These are phyloP conservation scores for Steinernema hermaphroditum DNA, from an alignment of 2,888 invertebrate species.

Conservation along the genomic window DNA sequence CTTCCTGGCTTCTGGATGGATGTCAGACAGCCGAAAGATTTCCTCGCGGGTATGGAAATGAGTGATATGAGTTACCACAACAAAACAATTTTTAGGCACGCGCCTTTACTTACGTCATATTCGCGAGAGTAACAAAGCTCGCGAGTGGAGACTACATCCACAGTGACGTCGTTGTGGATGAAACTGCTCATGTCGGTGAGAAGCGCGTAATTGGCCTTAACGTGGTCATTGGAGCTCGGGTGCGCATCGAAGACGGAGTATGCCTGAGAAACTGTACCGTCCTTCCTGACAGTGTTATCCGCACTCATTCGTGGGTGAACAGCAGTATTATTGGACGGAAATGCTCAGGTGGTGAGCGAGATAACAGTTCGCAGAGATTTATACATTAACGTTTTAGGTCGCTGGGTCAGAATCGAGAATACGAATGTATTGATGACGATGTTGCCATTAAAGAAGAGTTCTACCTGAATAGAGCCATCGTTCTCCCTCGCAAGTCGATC, in stretches of 20 bases:
- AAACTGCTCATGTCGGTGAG: conserved; percentile 85
- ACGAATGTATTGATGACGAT: conserved; percentile 96
- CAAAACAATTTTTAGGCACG: not conserved
- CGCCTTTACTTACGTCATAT: not conserved
- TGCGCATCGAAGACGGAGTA: conserved; percentile 88
- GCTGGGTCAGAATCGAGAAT: conserved; percentile 97
- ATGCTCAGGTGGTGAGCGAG: conserved; percentile 77
- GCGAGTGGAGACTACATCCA: not conserved
- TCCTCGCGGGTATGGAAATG: conserved; percentile 73
- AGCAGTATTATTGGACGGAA: conserved; percentile 92
- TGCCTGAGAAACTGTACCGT: conserved; percentile 93
- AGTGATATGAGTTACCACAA: not conserved
- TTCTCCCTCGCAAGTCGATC: conserved; percentile 93
- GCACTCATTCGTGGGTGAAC: conserved; percentile 68
- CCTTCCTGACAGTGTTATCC: conserved; percentile 66
- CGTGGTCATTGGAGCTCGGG: conserved; percentile 91
- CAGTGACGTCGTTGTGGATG: conserved; percentile 72
- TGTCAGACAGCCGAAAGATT: conserved; percentile 98
- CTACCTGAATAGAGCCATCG: conserved; percentile 95
- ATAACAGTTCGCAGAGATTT: not conserved
- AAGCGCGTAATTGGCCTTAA: conserved; percentile 97
- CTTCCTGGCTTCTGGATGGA: conserved; percentile 98
- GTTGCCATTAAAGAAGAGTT: conserved; percentile 97
- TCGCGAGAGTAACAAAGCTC: not conserved
- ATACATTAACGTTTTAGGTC: conserved; percentile 64